Conservation (phyloP, 1,140 invertebrate species). For the Ganaspis sp. region DNA sequence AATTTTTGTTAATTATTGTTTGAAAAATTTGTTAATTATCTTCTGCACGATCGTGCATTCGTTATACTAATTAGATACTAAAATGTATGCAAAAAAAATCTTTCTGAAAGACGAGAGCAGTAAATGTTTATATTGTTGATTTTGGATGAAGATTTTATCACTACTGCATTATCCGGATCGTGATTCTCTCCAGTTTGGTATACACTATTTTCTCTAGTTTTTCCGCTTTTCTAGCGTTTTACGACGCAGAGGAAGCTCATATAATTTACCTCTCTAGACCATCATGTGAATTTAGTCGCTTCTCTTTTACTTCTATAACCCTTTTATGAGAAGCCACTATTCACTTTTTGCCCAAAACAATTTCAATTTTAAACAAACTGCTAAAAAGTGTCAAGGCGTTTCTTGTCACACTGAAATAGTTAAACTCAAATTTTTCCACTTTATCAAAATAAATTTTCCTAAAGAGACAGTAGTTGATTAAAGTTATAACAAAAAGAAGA, state of each 20-base stretch:
- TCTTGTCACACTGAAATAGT: too few relatives aligned
- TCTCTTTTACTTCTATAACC: background rate
- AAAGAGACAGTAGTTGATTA: background rate
- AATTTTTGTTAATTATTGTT: too few relatives aligned
- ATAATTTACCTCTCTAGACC: background rate
- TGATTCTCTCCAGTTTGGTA: background rate
- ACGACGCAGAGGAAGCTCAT: background rate
- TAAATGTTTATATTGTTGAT: background rate
- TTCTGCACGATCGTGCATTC: too few relatives aligned
- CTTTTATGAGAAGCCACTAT: constrained; percentile 13
- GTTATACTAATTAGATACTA: too few relatives aligned
- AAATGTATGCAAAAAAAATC: too few relatives aligned
- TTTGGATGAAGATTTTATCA: background rate
- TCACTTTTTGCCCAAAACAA: background rate
- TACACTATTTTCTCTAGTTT: background rate
- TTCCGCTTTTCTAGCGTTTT: background rate
- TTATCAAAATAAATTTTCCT: background rate
- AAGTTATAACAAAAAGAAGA: background rate
- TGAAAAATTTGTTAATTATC: too few relatives aligned
- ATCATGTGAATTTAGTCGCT: constrained; percentile 3
- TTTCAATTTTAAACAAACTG: background rate
- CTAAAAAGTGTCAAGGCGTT: background rate
- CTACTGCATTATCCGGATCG: background rate
- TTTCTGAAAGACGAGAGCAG: too few relatives aligned
- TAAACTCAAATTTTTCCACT: too few relatives aligned